Evolutionary conservation across 2,888 invertebrate species (phyloP).

Genomic region (Tinea semifulvella): DNA sequence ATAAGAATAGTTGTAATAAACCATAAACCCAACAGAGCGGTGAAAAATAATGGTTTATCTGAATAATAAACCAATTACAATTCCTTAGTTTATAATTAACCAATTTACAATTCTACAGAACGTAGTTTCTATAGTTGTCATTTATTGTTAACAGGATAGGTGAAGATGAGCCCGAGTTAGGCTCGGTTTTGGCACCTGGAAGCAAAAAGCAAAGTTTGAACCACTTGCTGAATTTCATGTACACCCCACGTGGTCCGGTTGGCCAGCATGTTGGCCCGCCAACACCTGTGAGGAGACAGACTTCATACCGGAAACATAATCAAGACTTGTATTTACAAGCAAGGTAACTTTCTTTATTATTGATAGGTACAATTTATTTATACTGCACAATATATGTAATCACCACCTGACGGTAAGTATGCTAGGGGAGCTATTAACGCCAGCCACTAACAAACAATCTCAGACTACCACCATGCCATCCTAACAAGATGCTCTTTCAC

Average conservation of each 20-base stretch:
- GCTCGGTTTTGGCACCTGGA: constrained; percentile 84
- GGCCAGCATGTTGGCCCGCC: constrained; percentile 35
- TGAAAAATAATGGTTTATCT: neutral
- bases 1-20: neutral
- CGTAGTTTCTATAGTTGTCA: too few relatives aligned
- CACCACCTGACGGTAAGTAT: too few relatives aligned
- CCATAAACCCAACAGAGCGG: too few relatives aligned
- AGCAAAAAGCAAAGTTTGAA: constrained; percentile 93
- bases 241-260: constrained; percentile 68
- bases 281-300: constrained; percentile 34
- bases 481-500: too few relatives aligned
- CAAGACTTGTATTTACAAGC: constrained; percentile 95
- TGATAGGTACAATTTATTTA: constrained; percentile 30
- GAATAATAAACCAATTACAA: neutral
- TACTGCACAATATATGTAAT: too few relatives aligned
- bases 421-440: too few relatives aligned
- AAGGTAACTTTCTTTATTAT: too few relatives aligned
- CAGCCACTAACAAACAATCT: too few relatives aligned
- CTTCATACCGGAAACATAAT: constrained; percentile 72
- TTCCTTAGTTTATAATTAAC: too few relatives aligned
- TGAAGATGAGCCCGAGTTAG: constrained; percentile 74
- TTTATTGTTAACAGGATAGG: constrained; percentile 44
- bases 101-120: too few relatives aligned
- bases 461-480: too few relatives aligned
- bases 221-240: constrained; percentile 93